Evolutionary conservation across 2,888 invertebrate genomes (phyloP), one percentile per base, ranked within the genome.

Genomic region (Aphelenchoides bicaudatus): DNA sequence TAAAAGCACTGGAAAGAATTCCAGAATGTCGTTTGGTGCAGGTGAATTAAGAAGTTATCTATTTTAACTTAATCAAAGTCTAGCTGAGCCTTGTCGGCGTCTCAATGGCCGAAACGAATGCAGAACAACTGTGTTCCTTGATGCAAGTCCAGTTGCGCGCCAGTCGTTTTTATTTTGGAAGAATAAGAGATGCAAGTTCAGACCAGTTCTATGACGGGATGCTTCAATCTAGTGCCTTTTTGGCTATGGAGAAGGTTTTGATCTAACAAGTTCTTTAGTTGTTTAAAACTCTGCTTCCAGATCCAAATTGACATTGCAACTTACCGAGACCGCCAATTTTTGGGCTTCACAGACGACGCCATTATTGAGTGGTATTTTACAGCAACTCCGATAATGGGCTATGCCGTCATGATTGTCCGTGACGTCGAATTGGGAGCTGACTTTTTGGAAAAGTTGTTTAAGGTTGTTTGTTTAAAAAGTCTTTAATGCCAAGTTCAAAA

Each of bases 271-370:
- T 34, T 34, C 13, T 34, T 34, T 13, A 16, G 13, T 34, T n/a
- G n/a, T n/a, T n/a, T n/a, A n/a, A n/a, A n/a, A n/a, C n/a, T n/a
- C n/a, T n/a, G n/a, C n/a, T n/a, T 43, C 6, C 43, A 43, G 43
- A 43, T 43, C 25, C 43, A 43, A 43, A 43, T 43, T 25, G 43
- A 43, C 43, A 25, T 43, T 6, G 43, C 43, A n/a, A 43, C 43
- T 6, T 43, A 43, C 23, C 21, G 16, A n/a, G 43, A 21, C 6
- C 43, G 43, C 6, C 16, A 19, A n/a, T 43, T 19, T n/a, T n/a
- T 43, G 8, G 23, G 43, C 23, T 43, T 43, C 16, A 43, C 21
- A 19, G 43, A 43, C 43, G 43, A 43, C 23, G 43, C 43, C 21
- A 43, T 43, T 25, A 6, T 43, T n/a, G 21, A n/a, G 8, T 43